Evolutionary conservation across 2,888 invertebrate species (phyloP), one percentile per base, ranked within the genome.

Genomic region (Galerucella nymphaeae): DNA sequence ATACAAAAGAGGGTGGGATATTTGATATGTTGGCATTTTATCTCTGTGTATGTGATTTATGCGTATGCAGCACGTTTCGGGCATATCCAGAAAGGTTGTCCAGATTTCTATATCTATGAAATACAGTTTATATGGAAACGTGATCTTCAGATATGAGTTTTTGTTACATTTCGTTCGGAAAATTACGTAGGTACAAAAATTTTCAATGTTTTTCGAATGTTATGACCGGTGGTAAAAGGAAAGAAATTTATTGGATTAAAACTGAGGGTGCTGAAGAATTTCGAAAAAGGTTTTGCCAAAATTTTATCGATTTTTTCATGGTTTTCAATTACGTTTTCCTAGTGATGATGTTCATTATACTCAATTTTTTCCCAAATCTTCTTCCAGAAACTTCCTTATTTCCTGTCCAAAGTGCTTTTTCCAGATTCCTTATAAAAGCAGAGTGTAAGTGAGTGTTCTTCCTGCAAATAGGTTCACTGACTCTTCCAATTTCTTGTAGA

Each of bases 1-100:
- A 71, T 71, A 71, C 66, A 59, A 66, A 71, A 71, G 71, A 71
- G 71, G 66, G 71, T 65, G 57, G 59, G 71, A 61, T 69, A 69
- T 69, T 69, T 69, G 65, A 71, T 71, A 66, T 71, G 64, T 71
- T 61, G 66, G 59, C 71, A 57, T 71, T 71, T 71, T 66, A 66
- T 66, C 66, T 59, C n/a, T 65, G 59, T 57, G 50, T 23, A 38
- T 59, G 71, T 71, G 66, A 71, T 71, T 71, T 71, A 71, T 71
- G 57, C 59, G 65, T 48, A 66, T 66, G 66, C 53, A 53, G 66
- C 66, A 66, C 66, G 66, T 66, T 57, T 66, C 50, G 23, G 66
- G 57, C 66, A 66, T 53, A 66, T 66, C 66, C 57, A 42, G 66
- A 55, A 66, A 66, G 53, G 66, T 53, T 66, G 66, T 57, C 66